Conservation (phyloP, 2,113 vertebrate genomes). For the Potamarius usumacintae region DNA sequence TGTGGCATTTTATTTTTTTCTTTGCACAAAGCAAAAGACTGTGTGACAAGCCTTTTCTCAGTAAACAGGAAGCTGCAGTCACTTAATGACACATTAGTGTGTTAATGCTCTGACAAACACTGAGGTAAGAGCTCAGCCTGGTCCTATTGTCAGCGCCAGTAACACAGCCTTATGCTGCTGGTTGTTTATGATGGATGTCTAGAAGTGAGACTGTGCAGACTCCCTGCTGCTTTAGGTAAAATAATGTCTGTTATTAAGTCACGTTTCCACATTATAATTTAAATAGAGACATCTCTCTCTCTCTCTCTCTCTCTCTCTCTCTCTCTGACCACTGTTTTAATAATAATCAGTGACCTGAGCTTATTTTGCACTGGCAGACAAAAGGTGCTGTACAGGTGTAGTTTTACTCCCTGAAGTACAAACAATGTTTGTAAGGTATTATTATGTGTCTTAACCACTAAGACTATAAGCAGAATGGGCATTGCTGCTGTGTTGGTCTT, state of each 20-base stretch:
- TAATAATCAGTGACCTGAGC: neutral
- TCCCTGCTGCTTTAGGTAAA: slow-evolving; percentile 18
- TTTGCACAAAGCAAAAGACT: neutral
- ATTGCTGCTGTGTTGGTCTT: neutral
- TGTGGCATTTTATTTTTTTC: neutral
- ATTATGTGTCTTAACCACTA: neutral
- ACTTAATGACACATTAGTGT: slow-evolving; percentile 49
- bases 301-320: neutral
- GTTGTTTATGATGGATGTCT: slow-evolving; percentile 34
- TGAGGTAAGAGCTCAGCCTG: slow-evolving; percentile 42
- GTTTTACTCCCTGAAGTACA: neutral
- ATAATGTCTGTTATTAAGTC: slow-evolving; percentile 31
- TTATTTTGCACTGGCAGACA: neutral
- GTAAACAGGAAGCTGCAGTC: slow-evolving; percentile 50
- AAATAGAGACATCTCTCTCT: neutral
- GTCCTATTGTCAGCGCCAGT: slow-evolving; percentile 25
- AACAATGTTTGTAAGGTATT: neutral
- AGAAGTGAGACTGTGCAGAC: slow-evolving; percentile 8
- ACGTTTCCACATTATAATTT: slow-evolving; percentile 12
- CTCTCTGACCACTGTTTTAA: neutral
- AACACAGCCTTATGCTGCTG: slow-evolving; percentile 11
- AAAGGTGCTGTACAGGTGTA: slow-evolving; percentile 1
- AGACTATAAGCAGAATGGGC: neutral
- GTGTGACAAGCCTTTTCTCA: slow-evolving; percentile 27
- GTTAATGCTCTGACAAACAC: slow-evolving; percentile 50